Conservation (phyloP, 2,888 invertebrate genomes). For the Siphonodentalium dalli region DNA sequence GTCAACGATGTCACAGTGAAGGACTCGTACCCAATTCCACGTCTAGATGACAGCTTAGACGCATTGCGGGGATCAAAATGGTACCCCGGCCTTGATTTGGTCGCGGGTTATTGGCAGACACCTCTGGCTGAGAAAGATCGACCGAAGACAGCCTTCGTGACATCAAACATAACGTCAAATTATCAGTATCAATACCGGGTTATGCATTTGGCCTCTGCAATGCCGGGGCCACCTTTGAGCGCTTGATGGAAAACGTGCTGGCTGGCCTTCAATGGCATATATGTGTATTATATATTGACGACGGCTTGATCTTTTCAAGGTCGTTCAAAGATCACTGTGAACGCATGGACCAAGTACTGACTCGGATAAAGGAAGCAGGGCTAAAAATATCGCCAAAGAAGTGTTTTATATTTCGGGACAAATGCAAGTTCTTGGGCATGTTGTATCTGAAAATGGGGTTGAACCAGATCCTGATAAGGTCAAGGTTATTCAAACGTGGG, state of each 20-base stretch:
- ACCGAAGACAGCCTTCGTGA: slow-evolving; percentile 2
- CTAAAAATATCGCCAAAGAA: slow-evolving; percentile 8
- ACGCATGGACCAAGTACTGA: not conserved
- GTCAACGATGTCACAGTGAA: slow-evolving; percentile 1
- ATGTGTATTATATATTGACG: slow-evolving; percentile 6
- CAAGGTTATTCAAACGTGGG: not conserved
- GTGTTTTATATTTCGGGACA: not conserved
- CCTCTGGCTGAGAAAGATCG: not conserved
- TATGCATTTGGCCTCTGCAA: slow-evolving; percentile 8
- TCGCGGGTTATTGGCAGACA: not conserved
- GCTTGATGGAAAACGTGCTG: not conserved
- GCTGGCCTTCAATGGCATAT: not conserved
- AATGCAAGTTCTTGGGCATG: not conserved
- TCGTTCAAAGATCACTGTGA: not conserved
- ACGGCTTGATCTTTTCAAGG: not conserved
- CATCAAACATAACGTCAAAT: not conserved
- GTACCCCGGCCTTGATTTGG: not conserved
- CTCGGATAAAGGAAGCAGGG: not conserved
- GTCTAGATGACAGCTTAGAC: slow-evolving; percentile 1
- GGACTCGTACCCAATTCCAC: not conserved
- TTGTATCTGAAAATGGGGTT: slow-evolving; percentile 4
- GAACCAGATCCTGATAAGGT: slow-evolving; percentile 6
- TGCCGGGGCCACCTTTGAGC: not conserved
- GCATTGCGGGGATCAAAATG: not conserved
- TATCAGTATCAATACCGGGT: not conserved